Conservation (phyloP, 2,797 vertebrate species). For the Oreonectes daqikongensis region DNA sequence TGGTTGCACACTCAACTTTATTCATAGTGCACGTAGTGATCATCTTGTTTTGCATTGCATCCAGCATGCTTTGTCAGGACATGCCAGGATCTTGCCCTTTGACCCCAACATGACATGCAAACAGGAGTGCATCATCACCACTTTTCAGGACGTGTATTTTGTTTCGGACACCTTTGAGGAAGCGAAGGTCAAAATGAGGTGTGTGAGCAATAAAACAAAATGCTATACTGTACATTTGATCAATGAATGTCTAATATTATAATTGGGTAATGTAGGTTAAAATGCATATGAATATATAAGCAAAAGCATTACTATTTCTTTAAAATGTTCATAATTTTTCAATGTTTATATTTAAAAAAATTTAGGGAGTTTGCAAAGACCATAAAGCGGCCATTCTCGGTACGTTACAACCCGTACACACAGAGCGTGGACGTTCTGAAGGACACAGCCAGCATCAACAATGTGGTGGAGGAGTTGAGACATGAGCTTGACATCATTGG, state of each 20-base stretch:
- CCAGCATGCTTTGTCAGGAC: conserved; percentile 93
- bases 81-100: conserved; percentile 89
- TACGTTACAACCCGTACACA: conserved; percentile 95
- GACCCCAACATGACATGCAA: conserved; percentile 91
- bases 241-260: too few relatives aligned
- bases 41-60: conserved; percentile 51
- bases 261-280: too few relatives aligned
- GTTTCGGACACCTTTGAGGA: conserved; percentile 98
- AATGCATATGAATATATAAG: too few relatives aligned
- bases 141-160: conserved; percentile 97
- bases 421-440: conserved; percentile 92
- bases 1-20: background rate
- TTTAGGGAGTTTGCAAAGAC: conserved; percentile 99
- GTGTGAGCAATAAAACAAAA: background rate
- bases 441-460: conserved; percentile 89
- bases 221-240: background rate
- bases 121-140: conserved; percentile 97
- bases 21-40: too few relatives aligned
- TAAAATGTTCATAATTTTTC: too few relatives aligned
- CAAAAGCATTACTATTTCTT: too few relatives aligned
- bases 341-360: too few relatives aligned
- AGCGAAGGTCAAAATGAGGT: conserved; percentile 99
- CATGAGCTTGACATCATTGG: conserved; percentile 91
- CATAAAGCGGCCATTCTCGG: conserved; percentile 92
- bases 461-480: conserved; percentile 88